Evolutionary conservation across 2,888 invertebrate species (phyloP).

Genomic region (Sialis fuliginosa): DNA sequence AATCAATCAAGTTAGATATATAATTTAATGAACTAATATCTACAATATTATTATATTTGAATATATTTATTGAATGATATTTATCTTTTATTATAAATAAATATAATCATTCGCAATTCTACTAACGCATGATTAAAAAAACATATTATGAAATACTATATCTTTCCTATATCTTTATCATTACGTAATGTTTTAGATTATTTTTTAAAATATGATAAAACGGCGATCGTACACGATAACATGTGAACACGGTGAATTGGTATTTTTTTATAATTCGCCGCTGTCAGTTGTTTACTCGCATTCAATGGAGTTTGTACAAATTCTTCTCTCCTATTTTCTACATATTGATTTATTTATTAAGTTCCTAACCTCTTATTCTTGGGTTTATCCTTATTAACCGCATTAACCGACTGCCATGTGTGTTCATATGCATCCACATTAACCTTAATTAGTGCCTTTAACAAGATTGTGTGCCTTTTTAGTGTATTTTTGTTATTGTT

Average conservation of each 20-base stretch:
- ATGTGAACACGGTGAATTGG: not conserved
- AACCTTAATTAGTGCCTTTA: conserved; percentile 4
- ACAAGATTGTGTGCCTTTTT: not conserved
- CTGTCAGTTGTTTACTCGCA: not conserved
- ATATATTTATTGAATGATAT: too few species aligned
- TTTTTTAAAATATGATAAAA: too few species aligned
- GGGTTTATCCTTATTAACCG: not conserved
- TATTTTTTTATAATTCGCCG: not conserved
- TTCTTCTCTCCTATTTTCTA: not conserved
- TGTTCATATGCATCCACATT: not conserved
- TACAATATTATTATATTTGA: too few species aligned
- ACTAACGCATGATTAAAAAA: too few species aligned
- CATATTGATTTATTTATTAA: conserved; percentile 4
- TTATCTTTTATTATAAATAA: too few species aligned
- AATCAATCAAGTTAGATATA: too few species aligned
- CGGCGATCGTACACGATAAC: not conserved
- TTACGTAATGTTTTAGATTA: too few species aligned
- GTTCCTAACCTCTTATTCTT: conserved; percentile 3
- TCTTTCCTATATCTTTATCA: too few species aligned
- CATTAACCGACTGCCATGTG: conserved; percentile 3
- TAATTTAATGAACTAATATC: too few species aligned
- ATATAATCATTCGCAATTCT: too few species aligned
- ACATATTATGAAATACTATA: too few species aligned
- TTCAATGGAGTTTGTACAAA: conserved; percentile 1
- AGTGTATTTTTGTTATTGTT: not conserved